Evolutionary conservation across 1,140 invertebrate species (phyloP).

Genomic region (Lysiphlebus fabarum): DNA sequence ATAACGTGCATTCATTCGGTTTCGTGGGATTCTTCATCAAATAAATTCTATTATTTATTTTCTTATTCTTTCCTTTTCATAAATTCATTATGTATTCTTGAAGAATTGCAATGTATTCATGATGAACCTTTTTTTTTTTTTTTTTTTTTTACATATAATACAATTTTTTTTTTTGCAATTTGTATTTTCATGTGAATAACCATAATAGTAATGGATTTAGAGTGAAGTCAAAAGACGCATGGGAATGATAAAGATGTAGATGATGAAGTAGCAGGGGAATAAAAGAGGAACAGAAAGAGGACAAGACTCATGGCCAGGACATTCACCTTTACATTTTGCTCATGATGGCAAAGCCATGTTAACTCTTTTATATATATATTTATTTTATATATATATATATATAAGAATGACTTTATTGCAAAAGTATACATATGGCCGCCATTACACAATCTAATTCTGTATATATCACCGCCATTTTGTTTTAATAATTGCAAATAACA

Average conservation of each 20-base stretch:
- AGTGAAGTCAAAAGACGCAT: slow-evolving; percentile 1
- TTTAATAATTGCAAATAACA: too few relatives aligned
- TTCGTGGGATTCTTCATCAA: too few relatives aligned
- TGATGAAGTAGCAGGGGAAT: slow-evolving; percentile 10
- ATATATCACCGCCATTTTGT: slow-evolving; percentile 13
- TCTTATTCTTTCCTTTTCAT: too few relatives aligned
- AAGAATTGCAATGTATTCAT: too few relatives aligned
- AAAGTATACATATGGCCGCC: slow-evolving; percentile 26
- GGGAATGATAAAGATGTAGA: too few relatives aligned
- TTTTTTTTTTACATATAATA: too few relatives aligned
- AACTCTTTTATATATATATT: slow-evolving; percentile 3
- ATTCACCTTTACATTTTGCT: slow-evolving; percentile 37
- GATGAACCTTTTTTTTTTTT: too few relatives aligned
- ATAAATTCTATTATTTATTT: too few relatives aligned
- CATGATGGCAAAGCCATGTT: slow-evolving; percentile 19
- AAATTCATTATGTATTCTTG: too few relatives aligned
- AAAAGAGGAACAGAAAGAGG: slow-evolving; percentile 22
- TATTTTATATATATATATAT: slow-evolving; percentile 6
- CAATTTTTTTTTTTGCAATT: not conserved
- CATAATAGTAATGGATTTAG: slow-evolving; percentile 2
- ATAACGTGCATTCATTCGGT: too few relatives aligned
- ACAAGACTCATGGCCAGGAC: slow-evolving; percentile 34
- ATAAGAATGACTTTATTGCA: not conserved
- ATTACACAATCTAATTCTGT: slow-evolving; percentile 40
- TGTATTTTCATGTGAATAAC: not conserved